A percentile compares a stretch with the other conserved stretches of the same genome.
Conservation (phyloP, 1,140 invertebrate genomes). For the Portunus trituberculatus region DNA sequence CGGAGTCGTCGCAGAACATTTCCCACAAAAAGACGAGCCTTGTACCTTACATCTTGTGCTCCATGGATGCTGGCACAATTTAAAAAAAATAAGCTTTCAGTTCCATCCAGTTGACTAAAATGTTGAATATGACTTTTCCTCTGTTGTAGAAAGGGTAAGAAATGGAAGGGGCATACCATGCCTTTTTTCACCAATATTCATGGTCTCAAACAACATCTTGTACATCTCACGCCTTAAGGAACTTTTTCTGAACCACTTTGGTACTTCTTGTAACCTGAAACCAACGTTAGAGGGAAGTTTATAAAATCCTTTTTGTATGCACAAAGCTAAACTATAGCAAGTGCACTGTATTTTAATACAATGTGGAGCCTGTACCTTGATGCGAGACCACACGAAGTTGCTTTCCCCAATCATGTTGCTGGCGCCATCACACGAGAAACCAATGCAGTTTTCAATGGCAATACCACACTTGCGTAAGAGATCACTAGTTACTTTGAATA, state of each 20-base stretch:
- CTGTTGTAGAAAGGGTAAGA: conserved; percentile 54
- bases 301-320: conserved; percentile 55
- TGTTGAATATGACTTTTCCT: conserved; percentile 54
- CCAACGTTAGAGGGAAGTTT: too few species aligned
- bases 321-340: conserved; percentile 36
- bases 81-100: conserved; percentile 56
- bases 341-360: too few species aligned
- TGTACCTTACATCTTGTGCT: conserved; percentile 45
- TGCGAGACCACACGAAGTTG: too few species aligned
- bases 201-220: too few species aligned
- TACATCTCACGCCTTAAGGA: too few species aligned
- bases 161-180: conserved; percentile 55
- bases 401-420: conserved; percentile 61
- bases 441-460: too few species aligned
- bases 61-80: too few species aligned
- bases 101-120: too few species aligned
- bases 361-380: conserved; percentile 33
- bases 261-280: too few species aligned
- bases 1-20: conserved; percentile 37
- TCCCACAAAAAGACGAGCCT: conserved; percentile 38
- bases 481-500: too few species aligned
- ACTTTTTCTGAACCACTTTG: too few species aligned
- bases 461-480: too few species aligned
- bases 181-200: conserved; percentile 44
- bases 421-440: conserved; percentile 59